Percentiles rank a stretch among this genome's conserved stretches.
Evolutionary conservation across 2,888 invertebrate genomes (phyloP).

Genomic region (Lamproptera curius): DNA sequence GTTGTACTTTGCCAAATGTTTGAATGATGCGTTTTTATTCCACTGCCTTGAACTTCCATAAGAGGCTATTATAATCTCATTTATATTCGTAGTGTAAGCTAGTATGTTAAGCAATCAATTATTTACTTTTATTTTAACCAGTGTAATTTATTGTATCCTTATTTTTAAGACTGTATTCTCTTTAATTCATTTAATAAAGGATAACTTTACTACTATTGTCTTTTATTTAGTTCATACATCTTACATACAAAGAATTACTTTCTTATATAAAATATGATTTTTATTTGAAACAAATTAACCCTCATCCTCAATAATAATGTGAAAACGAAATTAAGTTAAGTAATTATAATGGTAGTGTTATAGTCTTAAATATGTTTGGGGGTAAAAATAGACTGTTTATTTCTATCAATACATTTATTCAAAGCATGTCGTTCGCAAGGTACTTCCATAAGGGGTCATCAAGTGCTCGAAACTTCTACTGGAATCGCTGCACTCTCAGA

Average conservation of each 20-base stretch:
- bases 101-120: not conserved
- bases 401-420: not conserved
- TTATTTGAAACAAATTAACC: too few relatives aligned
- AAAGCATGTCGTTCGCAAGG: not conserved
- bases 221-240: too few relatives aligned
- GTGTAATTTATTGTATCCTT: slow-evolving; percentile 12
- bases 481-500: slow-evolving; percentile 24
- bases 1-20: slow-evolving; percentile 10
- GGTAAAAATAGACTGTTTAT: not conserved
- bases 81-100: not conserved
- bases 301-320: too few relatives aligned
- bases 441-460: not conserved
- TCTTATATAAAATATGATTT: too few relatives aligned
- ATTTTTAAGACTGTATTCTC: not conserved
- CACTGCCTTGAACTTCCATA: slow-evolving; percentile 27
- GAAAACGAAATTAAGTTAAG: too few relatives aligned
- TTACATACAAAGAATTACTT: too few relatives aligned
- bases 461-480: not conserved
- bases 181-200: slow-evolving; percentile 10
- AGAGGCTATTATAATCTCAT: slow-evolving; percentile 23
- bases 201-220: too few relatives aligned
- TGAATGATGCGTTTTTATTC: slow-evolving; percentile 13
- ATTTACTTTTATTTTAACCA: not conserved
- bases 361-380: too few relatives aligned
- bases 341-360: too few relatives aligned